A percentile compares a stretch with the other conserved stretches of the same genome.
phyloP scores from a whole-genome alignment of 1,140 invertebrate species.

The Cephus cinctus region DNA sequence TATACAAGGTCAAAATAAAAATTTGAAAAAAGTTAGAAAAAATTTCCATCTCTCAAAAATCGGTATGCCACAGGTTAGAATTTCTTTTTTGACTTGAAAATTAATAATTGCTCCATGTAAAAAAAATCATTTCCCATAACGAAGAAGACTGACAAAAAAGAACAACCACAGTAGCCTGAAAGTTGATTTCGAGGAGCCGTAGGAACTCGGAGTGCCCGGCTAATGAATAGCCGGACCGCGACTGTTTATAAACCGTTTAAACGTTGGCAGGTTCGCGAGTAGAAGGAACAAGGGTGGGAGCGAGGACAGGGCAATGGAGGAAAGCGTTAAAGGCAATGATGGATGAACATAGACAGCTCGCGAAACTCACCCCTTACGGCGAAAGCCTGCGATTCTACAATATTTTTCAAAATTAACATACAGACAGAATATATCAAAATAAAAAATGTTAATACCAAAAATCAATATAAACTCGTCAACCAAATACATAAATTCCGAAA shows the following conservation, averaged over 20 bases:
- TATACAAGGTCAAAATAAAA: too few species aligned
- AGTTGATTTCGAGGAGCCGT: neutral
- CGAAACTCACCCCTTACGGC: slow-evolving; percentile 23
- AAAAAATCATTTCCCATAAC: too few species aligned
- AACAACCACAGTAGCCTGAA: neutral
- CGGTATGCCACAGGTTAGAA: too few species aligned
- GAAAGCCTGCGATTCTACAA: slow-evolving; percentile 13
- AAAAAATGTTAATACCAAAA: too few species aligned
- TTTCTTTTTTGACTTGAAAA: too few species aligned
- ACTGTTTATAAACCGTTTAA: slow-evolving; percentile 45
- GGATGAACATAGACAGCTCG: slow-evolving; percentile 41
- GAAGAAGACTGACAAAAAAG: neutral
- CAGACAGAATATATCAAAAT: too few species aligned
- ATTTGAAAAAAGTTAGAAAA: too few species aligned
- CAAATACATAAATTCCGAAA: too few species aligned
- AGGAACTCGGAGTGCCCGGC: slow-evolving; percentile 1
- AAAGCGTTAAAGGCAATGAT: slow-evolving; percentile 38
- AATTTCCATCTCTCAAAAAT: too few species aligned
- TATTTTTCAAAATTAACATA: neutral
- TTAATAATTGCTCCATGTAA: too few species aligned
- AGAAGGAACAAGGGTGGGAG: slow-evolving; percentile 12
- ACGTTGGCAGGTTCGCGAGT: slow-evolving; percentile 37
- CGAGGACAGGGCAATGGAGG: slow-evolving; percentile 13
- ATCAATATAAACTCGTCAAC: too few species aligned
- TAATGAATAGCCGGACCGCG: slow-evolving; percentile 34